A percentile compares a stretch with the other conserved stretches of the same genome.
phyloP scores from a whole-genome alignment of 1,140 invertebrate genomes.

The Diorhabda sublineata region DNA sequence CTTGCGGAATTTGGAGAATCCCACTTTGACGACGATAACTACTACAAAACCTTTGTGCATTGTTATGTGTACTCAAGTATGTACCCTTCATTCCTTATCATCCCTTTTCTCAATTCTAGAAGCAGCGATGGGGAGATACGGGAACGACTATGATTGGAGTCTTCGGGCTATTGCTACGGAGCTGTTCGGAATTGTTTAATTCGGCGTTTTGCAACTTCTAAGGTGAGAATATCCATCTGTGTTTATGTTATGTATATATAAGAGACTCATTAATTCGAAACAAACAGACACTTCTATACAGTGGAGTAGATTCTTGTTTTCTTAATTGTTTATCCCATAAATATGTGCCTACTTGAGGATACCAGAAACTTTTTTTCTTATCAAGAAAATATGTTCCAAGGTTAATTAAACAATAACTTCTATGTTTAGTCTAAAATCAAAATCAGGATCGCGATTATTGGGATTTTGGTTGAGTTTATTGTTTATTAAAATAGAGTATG shows the following conservation, averaged over 20 bases:
- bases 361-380: no score
- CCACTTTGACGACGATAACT: slow-evolving; percentile 8
- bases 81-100: slow-evolving; percentile 4
- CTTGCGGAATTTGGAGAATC: slow-evolving; percentile 8
- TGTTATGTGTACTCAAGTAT: slow-evolving; percentile 1
- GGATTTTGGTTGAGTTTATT: no score
- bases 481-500: no score
- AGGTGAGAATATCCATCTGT: slow-evolving; percentile 14
- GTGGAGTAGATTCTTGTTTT: no score
- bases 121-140: slow-evolving; percentile 7
- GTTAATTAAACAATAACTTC: no score
- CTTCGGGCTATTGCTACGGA: slow-evolving; percentile 2
- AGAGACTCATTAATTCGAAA: no score
- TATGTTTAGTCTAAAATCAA: no score
- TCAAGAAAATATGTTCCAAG: no score
- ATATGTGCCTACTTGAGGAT: no score
- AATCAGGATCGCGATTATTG: no score
- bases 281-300: no score
- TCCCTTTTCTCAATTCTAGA: slow-evolving; percentile 13
- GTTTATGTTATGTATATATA: neutral
- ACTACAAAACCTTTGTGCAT: slow-evolving; percentile 1
- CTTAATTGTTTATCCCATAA: no score
- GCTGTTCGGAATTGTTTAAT: slow-evolving; percentile 13
- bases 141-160: slow-evolving; percentile 12
- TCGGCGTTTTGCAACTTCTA: neutral